phyloP scores from a whole-genome alignment of 2,888 invertebrate genomes.

The Lathronympha strigana region DNA sequence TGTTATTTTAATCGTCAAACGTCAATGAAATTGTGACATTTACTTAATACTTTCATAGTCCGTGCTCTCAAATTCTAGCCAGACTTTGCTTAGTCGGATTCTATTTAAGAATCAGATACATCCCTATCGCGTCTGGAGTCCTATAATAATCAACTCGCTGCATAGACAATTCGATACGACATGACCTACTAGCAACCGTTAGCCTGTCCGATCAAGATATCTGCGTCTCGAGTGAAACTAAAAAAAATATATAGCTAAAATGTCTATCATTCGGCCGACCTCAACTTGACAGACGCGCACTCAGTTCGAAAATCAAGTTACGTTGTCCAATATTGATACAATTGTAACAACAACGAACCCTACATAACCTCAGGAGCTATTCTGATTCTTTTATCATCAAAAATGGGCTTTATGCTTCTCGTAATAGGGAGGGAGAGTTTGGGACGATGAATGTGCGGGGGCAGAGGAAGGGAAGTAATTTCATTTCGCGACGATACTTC shows the following conservation, averaged over 20 bases:
- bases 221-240: constrained; percentile 10
- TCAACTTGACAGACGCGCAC: constrained; percentile 61
- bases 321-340: constrained; percentile 78
- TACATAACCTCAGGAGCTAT: constrained; percentile 53
- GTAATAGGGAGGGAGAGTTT: constrained; percentile 18
- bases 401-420: background rate
- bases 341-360: constrained; percentile 72
- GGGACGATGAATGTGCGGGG: background rate
- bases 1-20: no score
- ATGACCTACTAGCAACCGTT: background rate
- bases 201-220: constrained; percentile 8
- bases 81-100: no score
- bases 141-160: background rate
- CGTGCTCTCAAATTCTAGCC: no score
- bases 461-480: constrained; percentile 64
- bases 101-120: no score
- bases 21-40: no score
- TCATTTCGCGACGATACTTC: constrained; percentile 62
- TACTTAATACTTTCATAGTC: no score
- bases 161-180: background rate
- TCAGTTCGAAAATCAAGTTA: constrained; percentile 71
- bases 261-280: constrained; percentile 56
- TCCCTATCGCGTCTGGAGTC: background rate
- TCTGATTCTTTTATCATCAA: constrained; percentile 15
- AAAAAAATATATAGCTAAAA: constrained; percentile 29